Evolutionary conservation across 2,113 vertebrate species (phyloP).

Genomic region (Atherinomorus stipes): DNA sequence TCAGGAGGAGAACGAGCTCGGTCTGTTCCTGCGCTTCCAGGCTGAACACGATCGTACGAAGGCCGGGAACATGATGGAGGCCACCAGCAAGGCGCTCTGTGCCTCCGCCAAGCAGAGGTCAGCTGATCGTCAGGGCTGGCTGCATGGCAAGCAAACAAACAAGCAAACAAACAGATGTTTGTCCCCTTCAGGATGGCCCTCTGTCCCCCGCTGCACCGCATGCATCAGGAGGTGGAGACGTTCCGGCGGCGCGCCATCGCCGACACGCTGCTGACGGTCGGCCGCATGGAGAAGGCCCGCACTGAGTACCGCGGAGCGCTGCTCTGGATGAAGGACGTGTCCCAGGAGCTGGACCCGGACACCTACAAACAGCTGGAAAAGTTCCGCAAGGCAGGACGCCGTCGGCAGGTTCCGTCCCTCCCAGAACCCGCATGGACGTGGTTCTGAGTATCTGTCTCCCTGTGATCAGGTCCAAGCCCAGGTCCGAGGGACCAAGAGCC

Average conservation of each 20-base stretch:
- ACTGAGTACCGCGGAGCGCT: constrained; percentile 86
- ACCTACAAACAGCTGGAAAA: constrained; percentile 90
- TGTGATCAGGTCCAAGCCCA: constrained; percentile 83
- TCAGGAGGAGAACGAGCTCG: constrained; percentile 90
- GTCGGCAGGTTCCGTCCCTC: neutral
- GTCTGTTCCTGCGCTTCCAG: constrained; percentile 87
- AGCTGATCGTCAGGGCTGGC: neutral
- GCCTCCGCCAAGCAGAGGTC: constrained; percentile 88
- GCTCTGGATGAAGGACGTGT: constrained; percentile 89
- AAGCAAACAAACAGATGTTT: neutral
- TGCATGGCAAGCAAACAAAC: neutral
- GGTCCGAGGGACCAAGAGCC: constrained; percentile 84
- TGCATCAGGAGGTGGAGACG: constrained; percentile 88
- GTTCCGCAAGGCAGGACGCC: constrained; percentile 85
- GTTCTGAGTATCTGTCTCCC: neutral
- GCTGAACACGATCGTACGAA: constrained; percentile 84
- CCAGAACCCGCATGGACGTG: no score
- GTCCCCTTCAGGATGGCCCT: constrained; percentile 81
- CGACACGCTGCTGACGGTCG: constrained; percentile 86
- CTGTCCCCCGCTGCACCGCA: constrained; percentile 82
- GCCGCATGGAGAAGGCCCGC: constrained; percentile 86
- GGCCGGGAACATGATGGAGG: constrained; percentile 87
- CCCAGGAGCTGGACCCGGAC: constrained; percentile 88
- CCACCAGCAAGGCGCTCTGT: constrained; percentile 87
- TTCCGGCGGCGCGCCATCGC: constrained; percentile 86